Conservation (phyloP, 1,140 invertebrate species). For the Dermatophagoides farinae region DNA sequence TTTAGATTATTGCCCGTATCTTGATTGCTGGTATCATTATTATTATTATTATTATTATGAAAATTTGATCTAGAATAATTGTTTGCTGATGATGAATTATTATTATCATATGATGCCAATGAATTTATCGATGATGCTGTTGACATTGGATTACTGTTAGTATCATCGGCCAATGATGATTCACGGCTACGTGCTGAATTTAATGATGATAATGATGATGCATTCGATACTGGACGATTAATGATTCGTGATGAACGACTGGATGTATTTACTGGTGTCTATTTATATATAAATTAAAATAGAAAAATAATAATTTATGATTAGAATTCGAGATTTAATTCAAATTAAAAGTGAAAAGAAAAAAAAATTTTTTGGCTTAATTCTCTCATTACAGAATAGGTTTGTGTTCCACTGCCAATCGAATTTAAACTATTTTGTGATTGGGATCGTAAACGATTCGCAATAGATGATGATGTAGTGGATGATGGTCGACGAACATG, state of each 20-base stretch:
- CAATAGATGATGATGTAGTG: neutral
- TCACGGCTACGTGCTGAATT: neutral
- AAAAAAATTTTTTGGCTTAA: neutral
- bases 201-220: neutral
- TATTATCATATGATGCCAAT: neutral
- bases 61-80: neutral
- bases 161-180: neutral
- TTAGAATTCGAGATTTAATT: neutral
- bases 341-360: neutral
- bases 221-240: slow-evolving; percentile 1
- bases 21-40: neutral
- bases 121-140: slow-evolving; percentile 1
- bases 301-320: too few relatives aligned
- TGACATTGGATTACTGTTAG: too few relatives aligned
- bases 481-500: slow-evolving; percentile 2
- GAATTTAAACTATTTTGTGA: neutral
- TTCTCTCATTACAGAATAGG: neutral
- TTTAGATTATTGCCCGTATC: neutral
- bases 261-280: neutral
- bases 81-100: neutral
- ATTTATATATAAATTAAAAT: neutral
- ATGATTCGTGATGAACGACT: neutral
- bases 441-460: neutral
- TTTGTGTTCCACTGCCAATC: neutral
- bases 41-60: neutral